A percentile compares a stretch with the other conserved stretches of the same genome.
Conservation (phyloP, 2,113 vertebrate species). For the Chaetops frenatus region DNA sequence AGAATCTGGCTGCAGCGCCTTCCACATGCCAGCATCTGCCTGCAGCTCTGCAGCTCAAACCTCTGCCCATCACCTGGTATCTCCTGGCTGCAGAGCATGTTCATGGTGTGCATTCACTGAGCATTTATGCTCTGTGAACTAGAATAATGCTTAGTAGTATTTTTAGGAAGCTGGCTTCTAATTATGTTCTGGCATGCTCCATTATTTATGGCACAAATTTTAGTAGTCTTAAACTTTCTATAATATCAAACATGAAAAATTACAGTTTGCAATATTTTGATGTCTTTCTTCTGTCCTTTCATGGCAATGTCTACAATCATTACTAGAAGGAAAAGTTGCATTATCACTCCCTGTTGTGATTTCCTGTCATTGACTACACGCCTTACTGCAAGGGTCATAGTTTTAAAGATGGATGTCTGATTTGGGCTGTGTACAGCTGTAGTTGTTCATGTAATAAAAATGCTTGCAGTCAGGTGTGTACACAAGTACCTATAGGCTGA, state of each 20-base stretch:
- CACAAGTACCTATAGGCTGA: not conserved
- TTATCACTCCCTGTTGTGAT: not conserved
- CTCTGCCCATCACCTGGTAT: not conserved
- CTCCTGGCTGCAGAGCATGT: not conserved
- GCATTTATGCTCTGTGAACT: not conserved
- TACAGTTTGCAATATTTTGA: not conserved
- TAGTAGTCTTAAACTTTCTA: not conserved
- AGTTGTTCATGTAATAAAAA: not conserved
- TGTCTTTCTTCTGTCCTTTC: not conserved
- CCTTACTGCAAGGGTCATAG: not conserved
- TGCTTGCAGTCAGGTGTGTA: not conserved
- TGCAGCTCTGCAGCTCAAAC: not conserved
- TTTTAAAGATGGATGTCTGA: not conserved
- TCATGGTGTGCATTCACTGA: not conserved
- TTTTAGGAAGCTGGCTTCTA: not conserved
- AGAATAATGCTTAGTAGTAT: not conserved
- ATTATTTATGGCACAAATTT: not conserved
- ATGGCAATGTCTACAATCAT: accelerated
- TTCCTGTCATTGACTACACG: not conserved
- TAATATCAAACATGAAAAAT: not conserved
- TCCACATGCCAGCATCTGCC: not conserved
- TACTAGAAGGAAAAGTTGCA: not conserved
- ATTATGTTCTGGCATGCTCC: not conserved
- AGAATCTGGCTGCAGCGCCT: accelerated
- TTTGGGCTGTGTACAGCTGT: not conserved